Base-by-base conservation (phyloP, 1,140 invertebrate genomes). In the Spodoptera litura region DNA sequence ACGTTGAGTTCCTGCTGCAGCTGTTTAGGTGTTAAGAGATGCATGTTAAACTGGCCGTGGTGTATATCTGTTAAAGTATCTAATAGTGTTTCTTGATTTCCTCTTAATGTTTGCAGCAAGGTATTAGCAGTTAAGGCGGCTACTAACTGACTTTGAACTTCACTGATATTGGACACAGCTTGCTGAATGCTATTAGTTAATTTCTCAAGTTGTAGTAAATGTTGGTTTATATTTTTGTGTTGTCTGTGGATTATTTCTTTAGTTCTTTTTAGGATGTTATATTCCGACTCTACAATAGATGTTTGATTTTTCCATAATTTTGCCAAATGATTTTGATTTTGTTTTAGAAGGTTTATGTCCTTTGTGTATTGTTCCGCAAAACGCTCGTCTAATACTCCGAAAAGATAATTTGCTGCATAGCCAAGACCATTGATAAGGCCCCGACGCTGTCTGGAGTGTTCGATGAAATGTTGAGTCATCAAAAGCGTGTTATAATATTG, bases 21-120 rank as follows among this genome's bases (percentile, higher is more conserved):
- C n/a, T n/a, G n/a, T n/a, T n/a, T n/a, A n/a, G n/a, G n/a, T n/a
- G n/a, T n/a, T n/a, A n/a, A n/a, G 8, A 79, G 13, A 73, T 73
- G 78, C 15, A 20, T 13, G 12, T 78, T 58, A 31, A 73, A 74
- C 44, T 51, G 61, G 13, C 78, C 78, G 31, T 79, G 78, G 31
- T 68, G 70, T 5, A 79, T 59, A 51, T 79, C 78, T n/a, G 59
- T 73, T 2, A 73, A 11, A 5, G 68, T 73, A 27, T 79, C 70
- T 10, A 64, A 49, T 20, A 79, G 13, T 13, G 35, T 58, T 8
- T 79, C 62, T 59, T 79, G 61, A 49, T 74, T 79, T 1, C 11
- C 31, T 74, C 58, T 56, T 20, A 56, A 20, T 8, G 15, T 56
- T 56, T 56, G 15, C 15, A 56, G 58, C 11, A n/a, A n/a, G n/a